A percentile compares a stretch with the other conserved stretches of the same genome.
Evolutionary conservation across 92 coral and sea anemone genomes (phyloP).

Genomic region (Metridium senile): DNA sequence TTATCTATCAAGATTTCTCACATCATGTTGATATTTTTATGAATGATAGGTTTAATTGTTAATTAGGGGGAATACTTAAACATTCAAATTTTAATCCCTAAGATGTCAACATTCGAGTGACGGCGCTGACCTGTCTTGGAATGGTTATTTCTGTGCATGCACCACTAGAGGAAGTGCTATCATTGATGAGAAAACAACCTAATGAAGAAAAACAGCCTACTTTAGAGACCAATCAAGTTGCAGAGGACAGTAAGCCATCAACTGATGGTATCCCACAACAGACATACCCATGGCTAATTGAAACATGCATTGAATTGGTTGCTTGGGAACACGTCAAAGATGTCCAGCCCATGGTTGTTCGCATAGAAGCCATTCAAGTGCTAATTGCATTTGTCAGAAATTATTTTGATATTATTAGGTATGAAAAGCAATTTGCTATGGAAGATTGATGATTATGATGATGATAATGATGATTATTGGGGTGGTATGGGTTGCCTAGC

Average conservation of each 20-base stretch:
- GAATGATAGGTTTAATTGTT: too few species aligned
- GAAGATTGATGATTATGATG: background rate
- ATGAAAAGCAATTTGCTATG: background rate
- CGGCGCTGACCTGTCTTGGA: conserved; percentile 79
- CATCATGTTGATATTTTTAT: too few species aligned
- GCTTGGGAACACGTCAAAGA: conserved; percentile 36
- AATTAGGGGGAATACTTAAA: too few species aligned
- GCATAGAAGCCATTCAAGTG: conserved; percentile 83
- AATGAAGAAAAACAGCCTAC: conserved; percentile 6
- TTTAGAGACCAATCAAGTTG: background rate
- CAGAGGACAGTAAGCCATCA: too few species aligned
- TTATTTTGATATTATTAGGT: conserved; percentile 80
- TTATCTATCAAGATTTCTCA: too few species aligned
- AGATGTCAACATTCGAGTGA: conserved; percentile 75
- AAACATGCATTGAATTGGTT: conserved; percentile 47
- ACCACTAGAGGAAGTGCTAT: conserved; percentile 78
- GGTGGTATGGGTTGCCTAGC: too few species aligned
- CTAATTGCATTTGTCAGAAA: conserved; percentile 86
- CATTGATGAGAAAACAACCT: conserved; percentile 58
- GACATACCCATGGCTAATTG: conserved; percentile 65
- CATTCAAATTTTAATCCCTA: background rate
- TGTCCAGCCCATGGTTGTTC: conserved; percentile 58
- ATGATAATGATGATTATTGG: background rate
- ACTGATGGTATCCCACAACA: background rate
- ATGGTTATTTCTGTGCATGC: conserved; percentile 92